Base-by-base conservation (phyloP, 2,888 invertebrate genomes). In the Leptopilina syphax region DNA sequence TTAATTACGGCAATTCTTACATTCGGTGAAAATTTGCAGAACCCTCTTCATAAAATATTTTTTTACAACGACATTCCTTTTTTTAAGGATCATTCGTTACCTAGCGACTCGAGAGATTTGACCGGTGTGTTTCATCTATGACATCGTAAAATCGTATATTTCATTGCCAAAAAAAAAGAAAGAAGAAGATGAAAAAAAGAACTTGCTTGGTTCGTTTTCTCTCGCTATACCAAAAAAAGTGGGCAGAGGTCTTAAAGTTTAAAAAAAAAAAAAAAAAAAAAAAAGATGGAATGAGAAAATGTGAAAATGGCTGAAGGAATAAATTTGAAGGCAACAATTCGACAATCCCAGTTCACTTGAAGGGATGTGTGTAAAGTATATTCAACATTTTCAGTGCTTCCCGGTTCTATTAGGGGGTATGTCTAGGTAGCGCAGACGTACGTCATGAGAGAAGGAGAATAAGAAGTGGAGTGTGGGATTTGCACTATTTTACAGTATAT, bases 271-370 rank as follows among this genome's bases (percentile, higher is more conserved):
- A 1, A 34, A 2, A 1, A 34, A 34, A 34, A 68, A 81, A 77
- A 79, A 78, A 80, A 77, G 67, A 79, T 65, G 79, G 54, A 77
- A 66, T 13, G 41, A 24, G 47, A 41, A 54, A 50, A 70, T 57
- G 57, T 50, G 67, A 47, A 73, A 47, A 13, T 77, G 41, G 78
- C 18, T 10, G 83, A 84, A 83, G 84, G 87, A 88, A 88, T 88
- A 87, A 88, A 88, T 88, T 88, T 86, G 79, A 82, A 77, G 84
- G 82, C 85, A 86, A 87, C 86, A 87, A 88, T 88, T 87, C 85
- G 86, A 87, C 86, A 85, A 88, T 86, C 82, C 83, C 81, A 84
- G 81, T 81, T 81, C 85, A 84, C 88, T 86, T 83, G 83, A 34
- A 73, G 57, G 41, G 57, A 57, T 73, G 34, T 9, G 54, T 27